Conservation (phyloP, 2,888 invertebrate genomes). For the Drosophila algonquin region DNA sequence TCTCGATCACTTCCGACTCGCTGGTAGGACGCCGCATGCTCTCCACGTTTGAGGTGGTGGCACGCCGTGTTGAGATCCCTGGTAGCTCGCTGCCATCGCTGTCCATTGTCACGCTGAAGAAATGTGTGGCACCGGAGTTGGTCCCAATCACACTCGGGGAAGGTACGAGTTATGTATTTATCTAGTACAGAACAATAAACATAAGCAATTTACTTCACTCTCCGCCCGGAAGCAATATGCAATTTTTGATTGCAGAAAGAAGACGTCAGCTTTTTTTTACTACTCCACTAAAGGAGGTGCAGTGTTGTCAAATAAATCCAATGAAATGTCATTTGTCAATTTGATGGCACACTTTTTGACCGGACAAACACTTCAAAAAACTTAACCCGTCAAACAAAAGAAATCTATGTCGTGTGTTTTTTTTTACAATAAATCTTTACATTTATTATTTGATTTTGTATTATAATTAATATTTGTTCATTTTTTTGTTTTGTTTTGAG, state of each 20-base stretch:
- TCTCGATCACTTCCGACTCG: conserved; percentile 73
- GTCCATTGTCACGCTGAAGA: conserved; percentile 75
- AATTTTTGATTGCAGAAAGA: background rate
- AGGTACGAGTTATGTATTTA: background rate
- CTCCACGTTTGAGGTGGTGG: conserved; percentile 70
- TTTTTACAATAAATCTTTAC: conserved; percentile 46
- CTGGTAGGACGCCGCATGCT: conserved; percentile 81
- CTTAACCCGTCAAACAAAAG: too few relatives aligned
- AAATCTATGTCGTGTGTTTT: too few relatives aligned
- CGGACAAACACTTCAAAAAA: too few relatives aligned
- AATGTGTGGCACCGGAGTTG: conserved; percentile 72
- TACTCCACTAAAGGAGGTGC: background rate
- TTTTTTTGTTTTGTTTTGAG: conserved; percentile 21
- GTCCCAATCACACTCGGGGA: conserved; percentile 72
- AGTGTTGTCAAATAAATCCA: conserved; percentile 5
- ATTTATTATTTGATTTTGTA: conserved; percentile 60
- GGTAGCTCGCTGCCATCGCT: conserved; percentile 59
- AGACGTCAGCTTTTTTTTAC: background rate
- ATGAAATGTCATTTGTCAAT: too few relatives aligned
- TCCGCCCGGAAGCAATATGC: background rate
- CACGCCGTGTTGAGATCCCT: conserved; percentile 69
- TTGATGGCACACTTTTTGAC: too few relatives aligned
- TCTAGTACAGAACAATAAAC: background rate
- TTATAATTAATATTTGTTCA: conserved; percentile 24
- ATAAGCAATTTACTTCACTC: background rate